Base-by-base conservation (phyloP, 2,797 vertebrate species). In the Linurgus olivaceus region DNA sequence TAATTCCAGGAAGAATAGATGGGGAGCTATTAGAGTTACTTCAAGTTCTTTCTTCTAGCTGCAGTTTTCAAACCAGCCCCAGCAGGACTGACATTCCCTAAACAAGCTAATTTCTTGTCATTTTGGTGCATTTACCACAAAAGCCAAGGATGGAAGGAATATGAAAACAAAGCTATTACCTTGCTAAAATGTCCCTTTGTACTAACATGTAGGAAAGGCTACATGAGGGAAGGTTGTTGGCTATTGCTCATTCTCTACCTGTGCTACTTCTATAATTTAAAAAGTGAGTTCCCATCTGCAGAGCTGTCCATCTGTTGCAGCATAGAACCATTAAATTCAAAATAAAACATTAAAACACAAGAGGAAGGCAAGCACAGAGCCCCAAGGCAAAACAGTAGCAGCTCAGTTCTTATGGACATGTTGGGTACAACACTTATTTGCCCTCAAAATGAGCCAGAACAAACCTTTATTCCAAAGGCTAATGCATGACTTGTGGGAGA, bases 331-430 rank as follows among this genome's bases (percentile, higher is more conserved):
- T 55, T 93, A 75, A 72, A 86, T 70, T 86, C 33, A 70, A 47
- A 94, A 90, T 79, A 42, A 88, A 93, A 88, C 55, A 76, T 82
- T 88, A 73, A 93, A 90, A 79, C 76, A 86, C 19, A 90, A 83
- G 89, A 71, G 28, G 40, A 85, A 79, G 40, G 54, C 28, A 75
- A 82, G 73, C 70, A 86, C 29, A 84, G 63, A 83, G 81, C 76
- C 91, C 65, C 72, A 72, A 95, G 80, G 95, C 93, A 95, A 92
- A 96, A 96, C 62, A 86, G 80, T 78, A 75, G 38, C 55, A 65
- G 6, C 0, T 1, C 47, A 90, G 38, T 67, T 81, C 42, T 86
- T 68, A 68, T 16, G 52, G 57, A 83, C 20, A 16, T 72, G 16
- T 33, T 3, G 4, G 40, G 20, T 71, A 83, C 44, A 88, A 54